A percentile compares a stretch with the other conserved stretches of the same genome.
Evolutionary conservation across 1,140 invertebrate species (phyloP).

Genomic region (Orussus abietinus): DNA sequence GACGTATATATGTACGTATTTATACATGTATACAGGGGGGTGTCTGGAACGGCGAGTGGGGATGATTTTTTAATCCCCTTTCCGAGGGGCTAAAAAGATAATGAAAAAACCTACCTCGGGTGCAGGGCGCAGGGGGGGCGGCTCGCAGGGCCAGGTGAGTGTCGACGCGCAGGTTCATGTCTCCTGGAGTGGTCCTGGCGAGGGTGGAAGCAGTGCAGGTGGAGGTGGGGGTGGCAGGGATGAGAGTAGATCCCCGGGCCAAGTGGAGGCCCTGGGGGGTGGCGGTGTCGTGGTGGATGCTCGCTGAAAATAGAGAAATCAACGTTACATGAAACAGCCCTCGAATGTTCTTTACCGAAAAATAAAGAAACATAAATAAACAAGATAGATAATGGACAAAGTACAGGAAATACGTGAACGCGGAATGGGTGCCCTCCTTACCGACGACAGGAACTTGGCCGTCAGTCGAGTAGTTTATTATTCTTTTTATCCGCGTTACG

Average conservation of each 20-base stretch:
- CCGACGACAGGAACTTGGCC: too few relatives aligned
- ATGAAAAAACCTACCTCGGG: slow-evolving; percentile 30
- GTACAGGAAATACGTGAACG: too few relatives aligned
- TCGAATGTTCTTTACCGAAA: too few relatives aligned
- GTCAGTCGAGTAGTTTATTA: too few relatives aligned
- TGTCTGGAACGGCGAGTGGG: too few relatives aligned
- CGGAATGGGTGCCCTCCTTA: too few relatives aligned
- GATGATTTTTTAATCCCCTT: slow-evolving; percentile 21
- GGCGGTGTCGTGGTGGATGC: slow-evolving; percentile 32
- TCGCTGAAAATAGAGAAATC: too few relatives aligned
- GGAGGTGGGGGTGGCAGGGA: slow-evolving; percentile 23
- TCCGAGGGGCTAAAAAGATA: not conserved
- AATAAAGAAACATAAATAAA: too few relatives aligned
- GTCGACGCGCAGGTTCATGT: slow-evolving; percentile 26
- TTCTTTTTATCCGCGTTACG: too few relatives aligned
- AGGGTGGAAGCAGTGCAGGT: slow-evolving; percentile 20
- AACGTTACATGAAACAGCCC: too few relatives aligned
- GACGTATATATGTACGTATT: not conserved
- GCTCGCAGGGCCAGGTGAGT: slow-evolving; percentile 27
- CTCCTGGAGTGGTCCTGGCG: slow-evolving; percentile 15
- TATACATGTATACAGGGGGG: not conserved
- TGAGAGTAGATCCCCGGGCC: slow-evolving; percentile 29
- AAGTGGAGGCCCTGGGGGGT: slow-evolving; percentile 33
- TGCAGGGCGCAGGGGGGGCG: slow-evolving; percentile 35
- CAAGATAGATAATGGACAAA: too few relatives aligned